These are phyloP conservation scores for Boulengeromyrus knoepffleri DNA, from an alignment of 2,113 vertebrate species.

Conservation along the genomic window DNA sequence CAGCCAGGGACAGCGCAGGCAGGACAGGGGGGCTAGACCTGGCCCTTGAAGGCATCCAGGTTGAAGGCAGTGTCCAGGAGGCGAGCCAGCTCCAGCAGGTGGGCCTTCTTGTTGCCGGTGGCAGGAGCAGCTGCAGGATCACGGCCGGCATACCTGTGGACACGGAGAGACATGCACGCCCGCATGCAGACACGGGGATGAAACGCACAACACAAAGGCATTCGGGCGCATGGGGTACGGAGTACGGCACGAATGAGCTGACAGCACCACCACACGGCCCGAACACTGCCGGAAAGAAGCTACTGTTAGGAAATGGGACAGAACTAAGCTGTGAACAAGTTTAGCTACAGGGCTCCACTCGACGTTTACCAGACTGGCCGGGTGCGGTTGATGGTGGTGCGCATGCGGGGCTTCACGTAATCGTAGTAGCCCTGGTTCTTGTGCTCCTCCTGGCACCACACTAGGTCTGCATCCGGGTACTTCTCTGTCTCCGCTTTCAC, in stretches of 20 bases:
- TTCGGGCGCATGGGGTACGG: not conserved
- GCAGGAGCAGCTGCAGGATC: slow-evolving; percentile 82
- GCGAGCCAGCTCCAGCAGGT: slow-evolving; percentile 80
- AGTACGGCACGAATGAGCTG: not conserved
- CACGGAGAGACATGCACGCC: not conserved
- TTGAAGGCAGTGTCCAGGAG: slow-evolving; percentile 80
- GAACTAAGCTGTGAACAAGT: not conserved
- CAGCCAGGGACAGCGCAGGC: slow-evolving; percentile 6
- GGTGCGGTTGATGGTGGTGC: slow-evolving; percentile 80
- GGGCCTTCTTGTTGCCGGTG: slow-evolving; percentile 92
- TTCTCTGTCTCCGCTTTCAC: slow-evolving; percentile 78
- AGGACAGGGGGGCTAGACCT: slow-evolving; percentile 54
- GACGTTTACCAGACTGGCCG: slow-evolving; percentile 80
- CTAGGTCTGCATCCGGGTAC: slow-evolving; percentile 76
- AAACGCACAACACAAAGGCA: not conserved
- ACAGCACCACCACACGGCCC: not conserved
- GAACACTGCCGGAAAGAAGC: not conserved
- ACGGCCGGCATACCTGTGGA: slow-evolving; percentile 82
- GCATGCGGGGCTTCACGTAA: slow-evolving; percentile 92
- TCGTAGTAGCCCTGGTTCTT: slow-evolving; percentile 99
- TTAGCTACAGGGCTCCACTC: not conserved
- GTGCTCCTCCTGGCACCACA: slow-evolving; percentile 98
- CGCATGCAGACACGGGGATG: not conserved
- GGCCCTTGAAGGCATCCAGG: slow-evolving; percentile 76
- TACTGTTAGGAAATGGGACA: not conserved